These are phyloP conservation scores for Listrodromus nycthemerus DNA, from an alignment of 2,888 invertebrate genomes.

Conservation along the genomic window DNA sequence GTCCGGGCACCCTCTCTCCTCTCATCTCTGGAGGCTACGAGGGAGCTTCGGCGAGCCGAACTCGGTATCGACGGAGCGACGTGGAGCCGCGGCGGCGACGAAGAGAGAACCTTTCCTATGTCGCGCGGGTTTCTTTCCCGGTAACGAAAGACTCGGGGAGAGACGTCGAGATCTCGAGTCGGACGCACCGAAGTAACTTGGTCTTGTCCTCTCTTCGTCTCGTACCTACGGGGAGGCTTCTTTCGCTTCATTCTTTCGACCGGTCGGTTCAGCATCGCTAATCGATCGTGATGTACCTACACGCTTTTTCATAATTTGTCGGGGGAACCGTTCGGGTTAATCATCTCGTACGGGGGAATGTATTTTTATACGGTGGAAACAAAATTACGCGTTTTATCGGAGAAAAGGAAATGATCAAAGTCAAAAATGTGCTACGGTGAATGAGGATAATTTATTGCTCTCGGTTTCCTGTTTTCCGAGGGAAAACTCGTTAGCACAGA, in stretches of 20 bases:
- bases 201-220: slow-evolving; percentile 62
- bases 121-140: slow-evolving; percentile 58
- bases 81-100: slow-evolving; percentile 7
- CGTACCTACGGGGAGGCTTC: slow-evolving; percentile 67
- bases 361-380: slow-evolving; percentile 10
- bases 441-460: not conserved
- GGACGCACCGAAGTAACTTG: slow-evolving; percentile 55
- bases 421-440: slow-evolving; percentile 9
- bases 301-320: slow-evolving; percentile 71
- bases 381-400: slow-evolving; percentile 1
- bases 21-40: slow-evolving; percentile 44
- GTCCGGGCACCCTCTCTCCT: slow-evolving; percentile 48
- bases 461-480: not conserved
- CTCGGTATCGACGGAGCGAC: slow-evolving; percentile 23
- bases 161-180: slow-evolving; percentile 43
- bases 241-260: slow-evolving; percentile 73
- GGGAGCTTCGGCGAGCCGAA: slow-evolving; percentile 25
- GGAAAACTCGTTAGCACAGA: not conserved
- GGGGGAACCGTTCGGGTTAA: slow-evolving; percentile 52
- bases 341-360: slow-evolving; percentile 34
- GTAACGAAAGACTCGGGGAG: slow-evolving; percentile 48
- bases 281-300: slow-evolving; percentile 75
- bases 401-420: slow-evolving; percentile 12
- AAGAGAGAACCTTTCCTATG: slow-evolving; percentile 22
- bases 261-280: slow-evolving; percentile 72